Percentiles rank a stretch among this genome's conserved stretches.
Evolutionary conservation across 2,113 vertebrate species (phyloP).

Genomic region (Malaclemys terrapin): DNA sequence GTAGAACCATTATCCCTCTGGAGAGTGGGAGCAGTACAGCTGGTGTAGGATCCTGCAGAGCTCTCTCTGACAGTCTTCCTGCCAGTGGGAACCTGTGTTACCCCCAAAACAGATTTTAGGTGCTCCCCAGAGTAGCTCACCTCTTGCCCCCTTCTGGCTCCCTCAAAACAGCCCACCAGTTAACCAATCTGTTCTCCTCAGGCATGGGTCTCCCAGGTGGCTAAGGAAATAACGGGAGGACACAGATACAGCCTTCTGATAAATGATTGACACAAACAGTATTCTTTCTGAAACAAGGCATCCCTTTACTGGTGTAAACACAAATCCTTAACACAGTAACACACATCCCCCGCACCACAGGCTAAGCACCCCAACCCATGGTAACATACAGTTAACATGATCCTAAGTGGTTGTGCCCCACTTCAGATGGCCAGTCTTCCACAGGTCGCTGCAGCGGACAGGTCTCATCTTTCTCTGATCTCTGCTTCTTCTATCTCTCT

Average conservation of each 20-base stretch:
- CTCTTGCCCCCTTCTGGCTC: neutral
- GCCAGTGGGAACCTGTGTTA: neutral
- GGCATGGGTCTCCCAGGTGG: neutral
- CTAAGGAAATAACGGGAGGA: neutral
- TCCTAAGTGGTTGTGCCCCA: neutral
- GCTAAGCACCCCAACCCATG: neutral
- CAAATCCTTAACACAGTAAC: neutral
- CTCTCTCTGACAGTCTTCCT: neutral
- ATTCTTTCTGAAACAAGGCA: neutral
- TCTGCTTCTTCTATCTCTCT: neutral
- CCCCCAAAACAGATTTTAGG: fast-evolving
- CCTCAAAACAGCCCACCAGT: neutral
- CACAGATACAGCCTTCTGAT: neutral
- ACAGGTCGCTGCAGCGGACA: neutral
- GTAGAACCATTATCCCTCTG: neutral
- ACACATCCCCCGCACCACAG: neutral
- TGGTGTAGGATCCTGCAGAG: neutral
- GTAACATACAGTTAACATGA: neutral
- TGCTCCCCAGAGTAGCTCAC: neutral
- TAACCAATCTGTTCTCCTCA: neutral
- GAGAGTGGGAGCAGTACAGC: fast-evolving
- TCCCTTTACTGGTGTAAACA: neutral
- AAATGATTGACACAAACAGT: neutral
- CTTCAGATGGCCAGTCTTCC: neutral
- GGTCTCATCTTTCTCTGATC: too few relatives aligned